Conservation (phyloP, 2,888 invertebrate genomes). For the Ptilodon capucinus region DNA sequence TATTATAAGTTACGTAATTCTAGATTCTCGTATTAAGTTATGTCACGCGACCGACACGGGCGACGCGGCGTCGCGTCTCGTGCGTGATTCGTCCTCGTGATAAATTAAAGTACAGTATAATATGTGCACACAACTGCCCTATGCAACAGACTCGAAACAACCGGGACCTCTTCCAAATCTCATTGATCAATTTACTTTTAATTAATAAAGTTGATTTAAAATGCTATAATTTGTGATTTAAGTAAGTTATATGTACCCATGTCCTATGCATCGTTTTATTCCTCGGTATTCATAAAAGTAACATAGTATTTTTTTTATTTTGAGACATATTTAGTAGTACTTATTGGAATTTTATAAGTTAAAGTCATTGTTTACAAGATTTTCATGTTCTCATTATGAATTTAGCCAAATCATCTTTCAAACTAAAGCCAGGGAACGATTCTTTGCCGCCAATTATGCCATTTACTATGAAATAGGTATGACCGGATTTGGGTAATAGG, state of each 20-base stretch:
- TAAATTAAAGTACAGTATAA: slow-evolving; percentile 72
- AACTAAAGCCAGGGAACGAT: too few species aligned
- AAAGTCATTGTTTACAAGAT: slow-evolving; percentile 9
- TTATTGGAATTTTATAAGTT: slow-evolving; percentile 26
- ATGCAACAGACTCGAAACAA: slow-evolving; percentile 37
- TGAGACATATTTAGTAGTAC: slow-evolving; percentile 36
- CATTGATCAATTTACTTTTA: slow-evolving; percentile 61
- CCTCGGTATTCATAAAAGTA: slow-evolving; percentile 8
- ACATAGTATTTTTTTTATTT: slow-evolving; percentile 39
- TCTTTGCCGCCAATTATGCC: too few species aligned
- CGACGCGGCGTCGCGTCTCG: slow-evolving; percentile 27
- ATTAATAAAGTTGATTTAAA: slow-evolving; percentile 52
- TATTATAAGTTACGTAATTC: slow-evolving; percentile 80
- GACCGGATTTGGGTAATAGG: too few species aligned
- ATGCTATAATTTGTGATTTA: slow-evolving; percentile 48
- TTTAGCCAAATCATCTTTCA: slow-evolving; percentile 2
- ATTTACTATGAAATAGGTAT: too few species aligned
- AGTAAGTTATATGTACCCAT: slow-evolving; percentile 50
- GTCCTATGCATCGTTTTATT: slow-evolving; percentile 7
- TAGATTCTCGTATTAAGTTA: slow-evolving; percentile 74
- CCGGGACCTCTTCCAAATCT: slow-evolving; percentile 62
- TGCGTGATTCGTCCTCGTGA: slow-evolving; percentile 69
- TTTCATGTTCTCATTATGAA: slow-evolving; percentile 28
- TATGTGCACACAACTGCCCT: slow-evolving; percentile 58
- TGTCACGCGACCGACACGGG: slow-evolving; percentile 46